A percentile compares a stretch with the other conserved stretches of the same genome.
These are phyloP conservation scores for Agapornis roseicollis DNA, from an alignment of 2,113 vertebrate genomes.

Conservation along the genomic window DNA sequence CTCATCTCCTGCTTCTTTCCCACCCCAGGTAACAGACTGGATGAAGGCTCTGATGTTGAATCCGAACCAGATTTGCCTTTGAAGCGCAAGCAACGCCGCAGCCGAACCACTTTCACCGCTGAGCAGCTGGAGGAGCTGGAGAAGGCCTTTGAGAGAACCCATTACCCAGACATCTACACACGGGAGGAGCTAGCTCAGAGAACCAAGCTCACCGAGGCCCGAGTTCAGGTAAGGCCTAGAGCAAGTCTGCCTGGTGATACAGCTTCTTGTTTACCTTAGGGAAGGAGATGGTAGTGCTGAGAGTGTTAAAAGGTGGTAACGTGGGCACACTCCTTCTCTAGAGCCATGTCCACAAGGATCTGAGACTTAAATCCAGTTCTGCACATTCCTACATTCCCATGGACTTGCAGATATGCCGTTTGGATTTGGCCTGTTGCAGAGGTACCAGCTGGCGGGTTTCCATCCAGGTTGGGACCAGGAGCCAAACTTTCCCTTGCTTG, in stretches of 20 bases:
- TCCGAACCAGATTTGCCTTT: constrained; percentile 94
- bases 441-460: constrained; percentile 10
- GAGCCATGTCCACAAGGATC: not conserved
- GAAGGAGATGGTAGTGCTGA: not conserved
- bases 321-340: not conserved
- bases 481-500: not conserved
- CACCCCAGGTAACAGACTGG: constrained; percentile 88
- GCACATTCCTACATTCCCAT: not conserved
- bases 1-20: not conserved
- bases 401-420: not conserved
- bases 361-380: not conserved
- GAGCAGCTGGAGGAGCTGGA: constrained; percentile 99
- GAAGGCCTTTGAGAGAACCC: constrained; percentile 97
- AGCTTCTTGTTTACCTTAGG: not conserved
- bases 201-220: constrained; percentile 95
- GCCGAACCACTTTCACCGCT: constrained; percentile 95
- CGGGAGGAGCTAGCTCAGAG: constrained; percentile 96
- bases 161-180: constrained; percentile 99
- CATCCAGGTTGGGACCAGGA: not conserved
- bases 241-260: not conserved
- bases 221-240: constrained; percentile 86
- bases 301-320: not conserved
- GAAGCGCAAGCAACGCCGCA: constrained; percentile 96
- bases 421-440: not conserved
- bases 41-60: constrained; percentile 94